These are phyloP conservation scores for Pluvialis apricaria DNA, from an alignment of 2,113 vertebrate species.

Conservation along the genomic window DNA sequence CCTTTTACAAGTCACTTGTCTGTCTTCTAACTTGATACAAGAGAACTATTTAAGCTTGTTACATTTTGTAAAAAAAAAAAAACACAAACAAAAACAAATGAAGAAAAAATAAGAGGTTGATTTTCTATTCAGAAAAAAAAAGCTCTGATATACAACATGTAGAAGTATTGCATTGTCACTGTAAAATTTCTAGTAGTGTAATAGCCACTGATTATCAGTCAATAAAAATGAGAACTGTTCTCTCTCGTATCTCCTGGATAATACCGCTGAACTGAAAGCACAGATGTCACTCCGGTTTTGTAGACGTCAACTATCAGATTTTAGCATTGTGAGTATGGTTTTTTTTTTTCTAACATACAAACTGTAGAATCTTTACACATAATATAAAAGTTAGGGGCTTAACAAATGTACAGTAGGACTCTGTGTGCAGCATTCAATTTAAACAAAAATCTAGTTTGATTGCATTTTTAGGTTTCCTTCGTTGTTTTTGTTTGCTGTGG, in stretches of 20 bases:
- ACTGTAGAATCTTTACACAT: conserved; percentile 67
- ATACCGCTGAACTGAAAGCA: conserved; percentile 76
- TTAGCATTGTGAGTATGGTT: conserved; percentile 48
- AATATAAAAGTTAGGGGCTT: conserved; percentile 35
- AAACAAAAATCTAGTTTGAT: conserved; percentile 3
- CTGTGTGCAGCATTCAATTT: conserved; percentile 61
- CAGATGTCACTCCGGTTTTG: conserved; percentile 81
- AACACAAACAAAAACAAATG: neutral
- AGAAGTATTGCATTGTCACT: conserved; percentile 74
- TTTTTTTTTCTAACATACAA: conserved; percentile 66
- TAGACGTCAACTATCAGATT: conserved; percentile 69
- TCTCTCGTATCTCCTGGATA: conserved; percentile 53
- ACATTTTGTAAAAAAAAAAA: conserved; percentile 29
- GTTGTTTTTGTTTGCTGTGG: conserved; percentile 67
- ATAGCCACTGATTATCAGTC: conserved; percentile 67
- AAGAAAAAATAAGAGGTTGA: conserved; percentile 49
- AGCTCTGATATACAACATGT: conserved; percentile 61
- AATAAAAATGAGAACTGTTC: conserved; percentile 65
- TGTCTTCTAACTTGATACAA: conserved; percentile 38
- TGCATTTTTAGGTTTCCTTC: conserved; percentile 60
- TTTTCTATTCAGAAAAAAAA: conserved; percentile 67
- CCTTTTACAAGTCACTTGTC: neutral
- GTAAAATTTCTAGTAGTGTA: conserved; percentile 78
- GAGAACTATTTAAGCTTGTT: conserved; percentile 21
- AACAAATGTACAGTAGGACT: conserved; percentile 52